Base-by-base conservation (phyloP, 2,797 vertebrate species). In the Leuciscus waleckii region DNA sequence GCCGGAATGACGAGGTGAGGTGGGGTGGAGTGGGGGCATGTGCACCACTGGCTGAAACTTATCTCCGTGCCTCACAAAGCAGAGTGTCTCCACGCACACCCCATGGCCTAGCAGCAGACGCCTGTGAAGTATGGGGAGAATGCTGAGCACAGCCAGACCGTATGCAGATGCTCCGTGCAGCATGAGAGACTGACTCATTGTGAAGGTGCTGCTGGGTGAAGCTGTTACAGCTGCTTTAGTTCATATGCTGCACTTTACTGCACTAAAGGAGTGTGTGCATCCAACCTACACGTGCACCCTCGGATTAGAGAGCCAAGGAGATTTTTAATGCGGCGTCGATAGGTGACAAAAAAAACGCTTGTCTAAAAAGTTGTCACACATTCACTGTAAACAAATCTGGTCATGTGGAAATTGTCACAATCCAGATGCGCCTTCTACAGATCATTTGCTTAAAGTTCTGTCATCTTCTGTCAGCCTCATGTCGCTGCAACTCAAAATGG, bases 41-140 rank as follows among this genome's bases (percentile, higher is more conserved):
- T 51, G 56, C 21, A 69, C 86, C 75, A 79, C 83, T 79, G 84
- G 86, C 82, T 68, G 82, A 56, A 85, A 90, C 86, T 88, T 90
- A 90, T 90, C 89, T 90, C 54, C 58, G 73, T 61, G 75, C 85
- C 82, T 87, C 87, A 88, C 87, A 90, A 90, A 90, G 89, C 78
- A 76, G 49, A 82, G 73, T 61, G 81, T 87, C 89, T 88, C 69
- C 51, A 75, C 37, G 78, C 79, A 68, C 81, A 68, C 78, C 85
- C 81, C 75, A 69, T 86, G 78, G 87, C 81, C 81, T 70, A 87
- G 83, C 87, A 77, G 85, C 51, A 84, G 76, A 79, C 23, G 46
- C 21, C 86, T 83, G 65, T 84, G 81, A 83, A 65, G 54, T 78
- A 49, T 80, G 82, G 79, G 79, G 78, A 86, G 86, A 87, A 85